These are phyloP conservation scores for Etia nguti DNA, from an alignment of 2,113 vertebrate species.

Conservation along the genomic window DNA sequence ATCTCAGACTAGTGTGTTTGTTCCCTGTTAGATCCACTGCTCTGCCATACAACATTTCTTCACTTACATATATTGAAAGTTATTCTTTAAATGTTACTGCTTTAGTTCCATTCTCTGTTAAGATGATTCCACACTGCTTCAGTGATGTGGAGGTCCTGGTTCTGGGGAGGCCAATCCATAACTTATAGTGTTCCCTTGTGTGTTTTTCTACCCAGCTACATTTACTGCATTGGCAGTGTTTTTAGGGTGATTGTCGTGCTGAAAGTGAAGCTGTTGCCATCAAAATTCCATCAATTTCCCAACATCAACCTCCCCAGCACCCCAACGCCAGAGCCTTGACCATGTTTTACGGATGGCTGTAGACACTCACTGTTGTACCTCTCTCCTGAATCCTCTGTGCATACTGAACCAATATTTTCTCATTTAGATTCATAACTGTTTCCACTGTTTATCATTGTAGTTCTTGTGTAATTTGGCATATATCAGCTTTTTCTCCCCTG, in stretches of 20 bases:
- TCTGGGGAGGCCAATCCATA: not conserved
- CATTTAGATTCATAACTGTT: not conserved
- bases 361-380: not conserved
- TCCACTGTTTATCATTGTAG: not conserved
- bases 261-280: not conserved
- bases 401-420: not conserved
- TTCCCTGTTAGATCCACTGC: not conserved
- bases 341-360: not conserved
- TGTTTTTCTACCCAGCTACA: not conserved
- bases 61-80: not conserved
- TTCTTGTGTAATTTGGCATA: not conserved
- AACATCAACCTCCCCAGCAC: not conserved
- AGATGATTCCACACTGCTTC: not conserved
- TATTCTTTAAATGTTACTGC: not conserved
- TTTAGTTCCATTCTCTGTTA: not conserved
- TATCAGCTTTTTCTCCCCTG: not conserved
- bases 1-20: not conserved
- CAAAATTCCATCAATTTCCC: not conserved
- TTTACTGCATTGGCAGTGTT: not conserved
- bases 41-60: not conserved
- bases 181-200: not conserved
- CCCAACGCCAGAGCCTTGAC: not conserved
- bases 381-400: not conserved
- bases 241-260: not conserved
- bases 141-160: not conserved